phyloP scores from a whole-genome alignment of 2,113 vertebrate genomes.

The Austrofundulus limnaeus region DNA sequence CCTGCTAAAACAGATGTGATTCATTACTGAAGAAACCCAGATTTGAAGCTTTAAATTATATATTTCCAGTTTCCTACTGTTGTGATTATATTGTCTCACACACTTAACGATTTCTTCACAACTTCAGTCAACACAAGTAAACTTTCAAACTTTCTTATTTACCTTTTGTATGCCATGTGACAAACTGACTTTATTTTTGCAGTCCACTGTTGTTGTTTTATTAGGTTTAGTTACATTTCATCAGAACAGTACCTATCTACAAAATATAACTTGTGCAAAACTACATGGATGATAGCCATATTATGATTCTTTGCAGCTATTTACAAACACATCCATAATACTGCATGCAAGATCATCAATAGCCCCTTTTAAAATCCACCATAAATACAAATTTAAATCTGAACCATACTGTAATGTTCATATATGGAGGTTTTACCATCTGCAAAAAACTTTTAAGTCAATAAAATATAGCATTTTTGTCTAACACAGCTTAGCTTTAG shows the following conservation, averaged over 20 bases:
- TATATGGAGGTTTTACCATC: neutral
- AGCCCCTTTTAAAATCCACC: conserved; percentile 48
- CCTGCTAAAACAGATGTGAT: neutral
- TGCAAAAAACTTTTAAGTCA: conserved; percentile 12
- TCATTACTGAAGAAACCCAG: neutral
- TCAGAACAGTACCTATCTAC: conserved; percentile 67
- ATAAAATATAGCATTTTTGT: conserved; percentile 39
- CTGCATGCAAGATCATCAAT: conserved; percentile 75
- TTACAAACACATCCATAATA: conserved; percentile 68
- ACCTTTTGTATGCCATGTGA: conserved; percentile 1
- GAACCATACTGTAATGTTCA: conserved; percentile 30
- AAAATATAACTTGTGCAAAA: conserved; percentile 77
- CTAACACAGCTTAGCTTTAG: conserved; percentile 58
- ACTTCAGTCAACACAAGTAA: conserved; percentile 4
- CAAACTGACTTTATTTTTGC: conserved; percentile 44
- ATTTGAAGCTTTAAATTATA: conserved; percentile 21
- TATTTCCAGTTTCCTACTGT: conserved; percentile 7
- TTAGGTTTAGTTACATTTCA: conserved; percentile 72
- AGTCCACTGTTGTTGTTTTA: conserved; percentile 65
- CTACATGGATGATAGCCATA: conserved; percentile 65
- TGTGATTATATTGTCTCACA: conserved; percentile 6
- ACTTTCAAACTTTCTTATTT: conserved; percentile 8
- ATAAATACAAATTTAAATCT: conserved; percentile 42
- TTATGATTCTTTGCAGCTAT: conserved; percentile 59
- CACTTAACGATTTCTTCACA: conserved; percentile 16